These are phyloP conservation scores for Megalops cyprinoides DNA, from an alignment of 2,797 vertebrate species.

Conservation along the genomic window DNA sequence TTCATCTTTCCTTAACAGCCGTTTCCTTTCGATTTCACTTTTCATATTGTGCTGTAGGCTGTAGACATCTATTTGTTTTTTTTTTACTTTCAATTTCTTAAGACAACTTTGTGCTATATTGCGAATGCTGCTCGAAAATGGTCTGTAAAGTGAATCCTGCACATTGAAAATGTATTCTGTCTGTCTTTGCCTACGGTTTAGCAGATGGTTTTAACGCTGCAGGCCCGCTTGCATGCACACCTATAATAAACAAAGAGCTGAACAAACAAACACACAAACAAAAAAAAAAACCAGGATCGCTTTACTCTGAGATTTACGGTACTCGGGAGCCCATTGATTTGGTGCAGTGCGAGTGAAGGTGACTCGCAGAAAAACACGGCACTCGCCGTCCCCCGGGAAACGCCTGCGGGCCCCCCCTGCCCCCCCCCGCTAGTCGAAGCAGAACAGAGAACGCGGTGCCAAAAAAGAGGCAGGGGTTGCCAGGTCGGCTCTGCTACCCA, in stretches of 20 bases:
- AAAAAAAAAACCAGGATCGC: neutral
- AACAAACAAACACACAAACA: neutral
- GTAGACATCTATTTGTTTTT: no score
- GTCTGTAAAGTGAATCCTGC: no score
- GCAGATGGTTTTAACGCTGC: conserved; percentile 29
- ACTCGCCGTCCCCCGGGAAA: neutral
- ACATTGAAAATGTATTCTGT: no score
- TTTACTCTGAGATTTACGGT: neutral
- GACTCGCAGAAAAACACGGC: neutral
- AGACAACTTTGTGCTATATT: no score
- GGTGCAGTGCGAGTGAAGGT: conserved; percentile 2
- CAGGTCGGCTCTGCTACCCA: neutral
- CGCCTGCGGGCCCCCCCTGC: neutral
- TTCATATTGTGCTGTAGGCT: neutral
- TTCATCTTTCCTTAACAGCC: neutral
- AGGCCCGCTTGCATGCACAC: conserved; percentile 25
- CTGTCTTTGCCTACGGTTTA: neutral
- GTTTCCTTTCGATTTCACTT: neutral
- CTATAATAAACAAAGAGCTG: no score
- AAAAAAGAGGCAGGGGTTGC: neutral
- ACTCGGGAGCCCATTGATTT: neutral
- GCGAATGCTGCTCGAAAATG: no score
- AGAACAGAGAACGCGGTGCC: neutral
- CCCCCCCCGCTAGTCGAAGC: neutral
- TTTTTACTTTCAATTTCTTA: no score